Evolutionary conservation across 1,140 invertebrate genomes (phyloP).

Genomic region (Drosophila kikkawai): DNA sequence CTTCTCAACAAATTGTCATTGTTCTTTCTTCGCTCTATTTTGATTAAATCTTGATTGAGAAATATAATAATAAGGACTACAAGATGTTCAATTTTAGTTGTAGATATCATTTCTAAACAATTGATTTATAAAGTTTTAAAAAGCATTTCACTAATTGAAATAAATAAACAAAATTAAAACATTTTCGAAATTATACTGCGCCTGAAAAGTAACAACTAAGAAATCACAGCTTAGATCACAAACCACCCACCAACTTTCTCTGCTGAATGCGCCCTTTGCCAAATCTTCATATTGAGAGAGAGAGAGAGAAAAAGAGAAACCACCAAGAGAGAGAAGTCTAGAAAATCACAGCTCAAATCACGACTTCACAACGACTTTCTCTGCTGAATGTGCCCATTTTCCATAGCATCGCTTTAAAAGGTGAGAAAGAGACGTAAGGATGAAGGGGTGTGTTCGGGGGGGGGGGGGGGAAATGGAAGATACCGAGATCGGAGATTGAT

Average conservation of each 20-base stretch:
- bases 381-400: constrained; percentile 38
- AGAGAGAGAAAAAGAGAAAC: too few relatives aligned
- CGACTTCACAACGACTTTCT: not conserved
- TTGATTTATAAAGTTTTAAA: not conserved
- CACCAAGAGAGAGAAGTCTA: not conserved
- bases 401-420: constrained; percentile 38
- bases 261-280: constrained; percentile 24
- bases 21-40: constrained; percentile 36
- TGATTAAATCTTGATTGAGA: constrained; percentile 26
- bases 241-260: not conserved
- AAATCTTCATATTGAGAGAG: not conserved
- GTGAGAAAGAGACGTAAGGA: constrained; percentile 3
- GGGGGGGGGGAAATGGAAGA: not conserved
- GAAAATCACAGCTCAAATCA: constrained; percentile 12
- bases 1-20: constrained; percentile 38
- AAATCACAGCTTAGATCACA: constrained; percentile 8
- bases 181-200: too few relatives aligned
- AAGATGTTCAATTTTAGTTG: too few relatives aligned
- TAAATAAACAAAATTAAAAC: too few relatives aligned
- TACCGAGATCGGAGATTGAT: constrained; percentile 31
- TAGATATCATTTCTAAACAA: too few relatives aligned
- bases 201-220: too few relatives aligned
- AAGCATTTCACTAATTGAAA: not conserved
- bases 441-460: not conserved
- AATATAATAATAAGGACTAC: not conserved